phyloP scores from a whole-genome alignment of 2,113 vertebrate species.

The Butorides virescens region DNA sequence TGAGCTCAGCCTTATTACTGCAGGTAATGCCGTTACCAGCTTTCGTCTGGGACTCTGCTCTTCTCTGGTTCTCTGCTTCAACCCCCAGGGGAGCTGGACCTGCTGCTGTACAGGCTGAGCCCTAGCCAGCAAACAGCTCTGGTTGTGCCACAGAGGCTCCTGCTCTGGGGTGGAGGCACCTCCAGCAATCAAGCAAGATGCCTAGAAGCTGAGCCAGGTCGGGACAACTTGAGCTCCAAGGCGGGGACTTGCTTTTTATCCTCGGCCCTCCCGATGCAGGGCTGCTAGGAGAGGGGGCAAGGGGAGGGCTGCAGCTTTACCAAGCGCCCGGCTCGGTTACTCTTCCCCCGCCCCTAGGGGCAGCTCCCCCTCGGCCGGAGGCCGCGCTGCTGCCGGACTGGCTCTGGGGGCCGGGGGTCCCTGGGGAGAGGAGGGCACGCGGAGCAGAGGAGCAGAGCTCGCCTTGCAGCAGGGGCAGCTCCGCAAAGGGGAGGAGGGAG shows the following conservation, averaged over 20 bases:
- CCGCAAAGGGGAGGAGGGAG: too few relatives aligned
- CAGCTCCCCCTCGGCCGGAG: background rate
- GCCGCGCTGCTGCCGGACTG: background rate
- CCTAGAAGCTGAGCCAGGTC: background rate
- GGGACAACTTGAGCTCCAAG: background rate
- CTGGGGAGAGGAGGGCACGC: too few relatives aligned
- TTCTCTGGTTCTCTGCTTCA: background rate
- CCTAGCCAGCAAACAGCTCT: background rate
- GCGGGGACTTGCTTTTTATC: background rate
- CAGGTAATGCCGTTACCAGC: background rate
- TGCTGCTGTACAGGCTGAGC: background rate
- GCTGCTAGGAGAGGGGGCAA: too few relatives aligned
- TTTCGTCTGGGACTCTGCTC: background rate
- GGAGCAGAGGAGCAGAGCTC: too few relatives aligned
- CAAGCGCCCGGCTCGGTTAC: too few relatives aligned
- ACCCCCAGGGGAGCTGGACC: background rate
- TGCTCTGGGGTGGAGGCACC: background rate
- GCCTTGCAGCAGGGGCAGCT: too few relatives aligned
- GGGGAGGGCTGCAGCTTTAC: background rate
- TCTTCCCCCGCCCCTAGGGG: accelerated
- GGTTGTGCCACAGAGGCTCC: background rate
- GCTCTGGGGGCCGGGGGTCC: too few relatives aligned
- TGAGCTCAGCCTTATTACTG: background rate
- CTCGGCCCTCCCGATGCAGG: accelerated
- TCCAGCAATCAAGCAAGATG: background rate